Percentiles rank a stretch among this genome's conserved stretches.
These are phyloP conservation scores for Spea hammondii DNA, from an alignment of 2,797 vertebrate genomes.

Conservation along the genomic window DNA sequence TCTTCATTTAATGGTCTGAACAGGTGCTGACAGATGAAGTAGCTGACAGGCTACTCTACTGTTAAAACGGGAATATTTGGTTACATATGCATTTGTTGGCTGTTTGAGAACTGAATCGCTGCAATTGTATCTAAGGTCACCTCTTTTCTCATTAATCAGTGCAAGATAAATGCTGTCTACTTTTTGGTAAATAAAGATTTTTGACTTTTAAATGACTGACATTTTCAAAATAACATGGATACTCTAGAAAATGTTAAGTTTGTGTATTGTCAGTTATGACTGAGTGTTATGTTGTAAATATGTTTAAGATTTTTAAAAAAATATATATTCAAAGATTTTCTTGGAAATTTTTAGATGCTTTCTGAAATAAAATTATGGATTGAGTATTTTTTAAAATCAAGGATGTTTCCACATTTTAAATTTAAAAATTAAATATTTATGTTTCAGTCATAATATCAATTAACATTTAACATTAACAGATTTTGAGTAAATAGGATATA, in stretches of 20 bases:
- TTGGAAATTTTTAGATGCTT: neutral
- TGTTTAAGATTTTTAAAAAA: neutral
- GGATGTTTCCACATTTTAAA: no score
- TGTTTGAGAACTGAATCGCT: slow-evolving; percentile 59
- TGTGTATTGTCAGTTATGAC: slow-evolving; percentile 33
- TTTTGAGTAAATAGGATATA: no score
- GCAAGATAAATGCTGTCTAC: slow-evolving; percentile 54
- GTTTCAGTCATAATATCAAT: no score
- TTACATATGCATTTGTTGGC: slow-evolving; percentile 71
- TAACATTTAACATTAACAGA: no score
- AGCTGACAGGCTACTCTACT: slow-evolving; percentile 75
- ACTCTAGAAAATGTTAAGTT: slow-evolving; percentile 28
- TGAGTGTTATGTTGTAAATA: slow-evolving; percentile 33
- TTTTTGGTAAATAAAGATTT: slow-evolving; percentile 52
- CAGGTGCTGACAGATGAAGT: slow-evolving; percentile 84
- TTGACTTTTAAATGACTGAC: slow-evolving; percentile 47
- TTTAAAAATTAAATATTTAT: no score
- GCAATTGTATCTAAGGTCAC: slow-evolving; percentile 56
- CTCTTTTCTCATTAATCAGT: slow-evolving; percentile 62
- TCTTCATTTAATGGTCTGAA: slow-evolving; percentile 81
- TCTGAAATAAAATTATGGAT: neutral
- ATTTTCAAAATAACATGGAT: slow-evolving; percentile 46
- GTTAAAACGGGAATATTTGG: slow-evolving; percentile 72
- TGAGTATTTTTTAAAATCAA: no score
- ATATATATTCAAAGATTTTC: slow-evolving; percentile 25